These are phyloP conservation scores for Trinorchestia longiramus DNA, from an alignment of 1,140 invertebrate genomes.

Conservation along the genomic window DNA sequence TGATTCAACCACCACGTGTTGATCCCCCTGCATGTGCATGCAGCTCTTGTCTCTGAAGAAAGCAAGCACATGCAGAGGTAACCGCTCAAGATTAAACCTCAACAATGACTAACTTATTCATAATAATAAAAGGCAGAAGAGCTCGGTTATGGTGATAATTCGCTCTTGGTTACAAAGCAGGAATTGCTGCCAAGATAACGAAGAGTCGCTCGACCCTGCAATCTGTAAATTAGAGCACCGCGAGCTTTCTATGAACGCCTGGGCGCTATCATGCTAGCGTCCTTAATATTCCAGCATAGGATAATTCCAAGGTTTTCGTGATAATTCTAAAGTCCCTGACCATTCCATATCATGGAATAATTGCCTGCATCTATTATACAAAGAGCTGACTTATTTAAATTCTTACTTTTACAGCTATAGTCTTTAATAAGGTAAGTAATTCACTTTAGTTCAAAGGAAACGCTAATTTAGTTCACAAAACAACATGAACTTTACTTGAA, in stretches of 20 bases:
- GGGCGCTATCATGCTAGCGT: neutral
- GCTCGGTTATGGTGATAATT: neutral
- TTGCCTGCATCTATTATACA: neutral
- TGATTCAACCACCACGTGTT: neutral
- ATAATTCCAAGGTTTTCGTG: neutral
- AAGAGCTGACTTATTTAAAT: neutral
- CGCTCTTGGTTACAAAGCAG: neutral
- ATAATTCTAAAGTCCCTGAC: neutral
- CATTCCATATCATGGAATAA: neutral
- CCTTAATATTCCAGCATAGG: neutral
- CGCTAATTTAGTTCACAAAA: neutral
- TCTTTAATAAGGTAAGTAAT: neutral
- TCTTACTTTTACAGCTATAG: neutral
- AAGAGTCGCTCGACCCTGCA: neutral
- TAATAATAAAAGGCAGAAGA: constrained; percentile 9
- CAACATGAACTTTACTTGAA: neutral
- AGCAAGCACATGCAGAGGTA: neutral
- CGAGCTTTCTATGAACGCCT: neutral
- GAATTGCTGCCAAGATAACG: neutral
- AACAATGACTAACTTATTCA: neutral
- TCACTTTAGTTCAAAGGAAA: neutral
- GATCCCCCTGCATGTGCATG: neutral
- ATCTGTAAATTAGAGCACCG: neutral
- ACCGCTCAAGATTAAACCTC: neutral
- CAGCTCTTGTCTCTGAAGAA: neutral